A percentile compares a stretch with the other conserved stretches of the same genome.
phyloP scores from a whole-genome alignment of 92 coral and sea anemone species.

The Pocillopora grandis region DNA sequence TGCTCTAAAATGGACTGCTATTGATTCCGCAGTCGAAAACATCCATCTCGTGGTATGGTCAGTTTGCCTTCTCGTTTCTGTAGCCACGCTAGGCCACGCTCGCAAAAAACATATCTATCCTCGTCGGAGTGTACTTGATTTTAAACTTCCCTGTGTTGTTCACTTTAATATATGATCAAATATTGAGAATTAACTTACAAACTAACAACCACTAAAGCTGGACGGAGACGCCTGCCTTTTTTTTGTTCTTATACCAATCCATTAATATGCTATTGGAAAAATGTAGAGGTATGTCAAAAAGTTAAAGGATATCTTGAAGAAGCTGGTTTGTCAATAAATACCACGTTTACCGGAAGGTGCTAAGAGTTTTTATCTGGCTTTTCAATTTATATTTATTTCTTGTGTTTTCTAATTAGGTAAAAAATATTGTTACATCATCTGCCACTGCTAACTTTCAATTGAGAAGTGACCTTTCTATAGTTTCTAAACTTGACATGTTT shows the following conservation, averaged over 20 bases:
- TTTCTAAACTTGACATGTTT: too few species aligned
- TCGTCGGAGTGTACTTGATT: constrained; percentile 55
- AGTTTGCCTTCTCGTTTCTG: constrained; percentile 1
- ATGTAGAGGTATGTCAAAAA: too few species aligned
- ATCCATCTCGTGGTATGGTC: constrained; percentile 20
- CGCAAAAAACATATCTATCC: constrained; percentile 44
- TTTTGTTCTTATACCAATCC: constrained; percentile 39
- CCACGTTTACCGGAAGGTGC: too few species aligned
- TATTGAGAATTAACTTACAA: constrained; percentile 12
- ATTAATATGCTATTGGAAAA: too few species aligned
- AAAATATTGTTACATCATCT: too few species aligned
- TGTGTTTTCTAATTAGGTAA: too few species aligned
- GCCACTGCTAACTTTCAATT: too few species aligned
- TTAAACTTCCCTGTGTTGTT: constrained; percentile 3
- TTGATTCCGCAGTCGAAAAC: constrained; percentile 3
- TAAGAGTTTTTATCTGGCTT: too few species aligned
- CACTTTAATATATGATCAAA: not conserved
- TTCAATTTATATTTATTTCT: too few species aligned
- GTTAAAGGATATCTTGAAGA: too few species aligned
- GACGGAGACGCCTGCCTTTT: constrained; percentile 66
- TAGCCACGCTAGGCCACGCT: constrained; percentile 25
- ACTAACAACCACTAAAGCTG: constrained; percentile 56
- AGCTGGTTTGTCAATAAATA: too few species aligned
- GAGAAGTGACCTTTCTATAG: too few species aligned
- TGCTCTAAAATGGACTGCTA: constrained; percentile 6